Evolutionary conservation across 2,888 invertebrate species (phyloP), one percentile per base, ranked within the genome.

Genomic region (Chloroclysta siterata): DNA sequence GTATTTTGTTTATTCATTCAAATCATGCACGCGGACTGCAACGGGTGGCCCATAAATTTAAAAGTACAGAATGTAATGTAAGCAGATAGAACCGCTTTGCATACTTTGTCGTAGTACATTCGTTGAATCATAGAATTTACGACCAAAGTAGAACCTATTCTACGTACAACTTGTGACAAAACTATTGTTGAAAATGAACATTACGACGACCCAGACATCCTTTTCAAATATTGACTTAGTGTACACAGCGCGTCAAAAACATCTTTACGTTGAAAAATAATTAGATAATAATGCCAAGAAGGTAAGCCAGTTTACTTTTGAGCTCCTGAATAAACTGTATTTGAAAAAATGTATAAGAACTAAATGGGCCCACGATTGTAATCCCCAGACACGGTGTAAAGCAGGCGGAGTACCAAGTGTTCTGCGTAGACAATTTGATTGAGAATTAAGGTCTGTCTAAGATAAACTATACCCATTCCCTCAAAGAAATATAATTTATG

Each of bases 31-130:
- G 36, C 47, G 39, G 39, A 15, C 56, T 42, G 33, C 33, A 44
- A 51, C 58, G 58, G 58, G 52, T 58, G 52, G 58, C n/a, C 13
- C 58, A 58, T 58, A 58, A 58, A 58, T 58, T 58, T 44, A 46
- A 42, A 47, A 59, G 50, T 39, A 63, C 62, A 65, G 55, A 60
- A 50, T 36, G 53, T 48, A 63, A 59, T 57, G 57, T 62, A 63
- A 59, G 55, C 59, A 65, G 52, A 67, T 47, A 46, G 22, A 22
- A 22, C 46, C 46, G 29, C 33, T 13, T 52, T 51, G n/a, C 46
- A 28, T 36, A 42, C 14, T 57, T 50, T 42, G 41, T 28, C 15
- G 15, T 42, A 55, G 2, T 17, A 17, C 44, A 44, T 14, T 46
- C 5, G 46, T 17, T n/a, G 3, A 6, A 17, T 17, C 5, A 17